phyloP scores from a whole-genome alignment of 1,140 invertebrate species.

The Drosophila burlai region DNA sequence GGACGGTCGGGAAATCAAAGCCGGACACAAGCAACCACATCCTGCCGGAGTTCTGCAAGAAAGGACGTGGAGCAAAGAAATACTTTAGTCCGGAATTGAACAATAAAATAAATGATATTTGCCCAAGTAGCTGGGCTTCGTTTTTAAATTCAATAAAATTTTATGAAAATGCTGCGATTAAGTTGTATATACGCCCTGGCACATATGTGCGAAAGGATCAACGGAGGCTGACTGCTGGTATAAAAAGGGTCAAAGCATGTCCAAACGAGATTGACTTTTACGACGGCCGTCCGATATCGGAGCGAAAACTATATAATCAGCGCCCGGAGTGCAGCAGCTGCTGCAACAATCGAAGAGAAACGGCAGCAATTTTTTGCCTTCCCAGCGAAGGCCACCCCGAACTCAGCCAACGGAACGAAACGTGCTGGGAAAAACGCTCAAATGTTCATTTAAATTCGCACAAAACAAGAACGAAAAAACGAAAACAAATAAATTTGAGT shows the following conservation, averaged over 20 bases:
- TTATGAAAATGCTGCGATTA: slow-evolving; percentile 82
- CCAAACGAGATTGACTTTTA: slow-evolving; percentile 67
- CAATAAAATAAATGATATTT: slow-evolving; percentile 84
- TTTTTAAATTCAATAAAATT: slow-evolving; percentile 84
- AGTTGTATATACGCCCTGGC: slow-evolving; percentile 52
- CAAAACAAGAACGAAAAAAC: slow-evolving; percentile 14
- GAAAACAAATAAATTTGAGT: slow-evolving; percentile 44
- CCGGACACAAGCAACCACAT: slow-evolving; percentile 31
- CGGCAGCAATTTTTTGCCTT: slow-evolving; percentile 33
- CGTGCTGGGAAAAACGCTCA: slow-evolving; percentile 33
- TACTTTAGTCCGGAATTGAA: slow-evolving; percentile 76
- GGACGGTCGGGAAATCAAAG: slow-evolving; percentile 77
- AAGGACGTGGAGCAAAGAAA: slow-evolving; percentile 61
- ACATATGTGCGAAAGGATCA: slow-evolving; percentile 62
- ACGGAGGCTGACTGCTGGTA: slow-evolving; percentile 2
- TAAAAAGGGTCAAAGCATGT: slow-evolving; percentile 74
- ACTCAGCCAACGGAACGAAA: slow-evolving; percentile 34
- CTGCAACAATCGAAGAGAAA: slow-evolving; percentile 67
- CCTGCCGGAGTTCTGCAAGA: slow-evolving; percentile 31
- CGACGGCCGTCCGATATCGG: slow-evolving; percentile 59
- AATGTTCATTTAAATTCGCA: slow-evolving; percentile 41
- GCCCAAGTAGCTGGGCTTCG: slow-evolving; percentile 70
- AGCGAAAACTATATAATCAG: slow-evolving; percentile 77
- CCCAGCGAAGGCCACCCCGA: not conserved
- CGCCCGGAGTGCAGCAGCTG: slow-evolving; percentile 73